phyloP scores from a whole-genome alignment of 2,888 invertebrate species.

The Harpalus rubripes region DNA sequence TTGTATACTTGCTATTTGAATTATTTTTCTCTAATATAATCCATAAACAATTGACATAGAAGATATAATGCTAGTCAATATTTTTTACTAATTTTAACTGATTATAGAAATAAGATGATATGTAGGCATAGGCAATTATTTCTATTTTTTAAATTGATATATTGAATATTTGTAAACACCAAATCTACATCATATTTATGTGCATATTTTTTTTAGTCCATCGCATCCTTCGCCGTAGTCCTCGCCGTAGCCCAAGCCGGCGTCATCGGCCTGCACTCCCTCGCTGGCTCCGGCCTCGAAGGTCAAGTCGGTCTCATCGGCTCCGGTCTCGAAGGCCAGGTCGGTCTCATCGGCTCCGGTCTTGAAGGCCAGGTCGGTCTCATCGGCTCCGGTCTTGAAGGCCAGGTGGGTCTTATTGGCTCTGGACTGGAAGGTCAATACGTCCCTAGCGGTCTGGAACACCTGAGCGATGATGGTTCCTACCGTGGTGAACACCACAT shows the following conservation, averaged over 20 bases:
- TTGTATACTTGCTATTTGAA: too few species aligned
- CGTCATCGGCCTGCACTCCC: constrained; percentile 55
- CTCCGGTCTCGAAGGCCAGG: constrained; percentile 21
- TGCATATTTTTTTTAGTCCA: too few species aligned
- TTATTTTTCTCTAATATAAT: too few species aligned
- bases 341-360: constrained; percentile 21
- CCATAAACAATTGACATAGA: too few species aligned
- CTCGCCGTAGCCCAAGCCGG: constrained; percentile 67
- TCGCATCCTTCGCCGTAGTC: constrained; percentile 65
- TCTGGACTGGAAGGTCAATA: constrained; percentile 62
- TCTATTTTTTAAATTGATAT: too few species aligned
- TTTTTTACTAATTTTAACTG: too few species aligned
- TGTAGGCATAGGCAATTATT: too few species aligned
- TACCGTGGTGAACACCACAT: constrained; percentile 63
- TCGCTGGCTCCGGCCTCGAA: constrained; percentile 1
- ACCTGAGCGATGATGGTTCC: constrained; percentile 55
- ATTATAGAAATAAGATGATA: too few species aligned
- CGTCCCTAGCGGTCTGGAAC: constrained; percentile 61
- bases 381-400: constrained; percentile 33
- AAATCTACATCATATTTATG: too few species aligned
- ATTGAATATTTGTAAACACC: too few species aligned
- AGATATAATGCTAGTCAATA: too few species aligned
- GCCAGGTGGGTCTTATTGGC: background rate
- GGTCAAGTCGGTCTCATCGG: background rate
- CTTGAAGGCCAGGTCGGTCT: constrained; percentile 6